Conservation (phyloP, 2,113 vertebrate genomes). For the Cottus gobio region DNA sequence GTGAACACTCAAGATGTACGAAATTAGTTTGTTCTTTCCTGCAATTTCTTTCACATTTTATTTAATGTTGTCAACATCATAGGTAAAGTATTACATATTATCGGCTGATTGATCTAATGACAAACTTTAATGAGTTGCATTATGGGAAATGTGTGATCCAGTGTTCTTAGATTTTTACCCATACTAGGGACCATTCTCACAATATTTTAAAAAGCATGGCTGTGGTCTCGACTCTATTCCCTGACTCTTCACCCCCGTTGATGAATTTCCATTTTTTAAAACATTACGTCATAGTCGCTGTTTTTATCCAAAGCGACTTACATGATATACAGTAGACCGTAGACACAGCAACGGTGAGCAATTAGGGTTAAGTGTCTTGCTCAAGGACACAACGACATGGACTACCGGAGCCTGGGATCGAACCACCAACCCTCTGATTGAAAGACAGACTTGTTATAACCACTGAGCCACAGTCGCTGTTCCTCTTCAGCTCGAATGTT, state of each 20-base stretch:
- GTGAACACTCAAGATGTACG: background rate
- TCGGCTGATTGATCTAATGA: background rate
- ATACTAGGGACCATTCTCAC: background rate
- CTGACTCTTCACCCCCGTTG: background rate
- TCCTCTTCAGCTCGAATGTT: background rate
- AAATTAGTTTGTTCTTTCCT: background rate
- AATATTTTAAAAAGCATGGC: background rate
- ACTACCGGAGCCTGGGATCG: too few relatives aligned
- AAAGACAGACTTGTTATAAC: too few relatives aligned
- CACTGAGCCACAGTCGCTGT: too few relatives aligned
- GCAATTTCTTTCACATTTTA: background rate
- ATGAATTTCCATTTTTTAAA: too few relatives aligned
- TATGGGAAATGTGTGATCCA: background rate
- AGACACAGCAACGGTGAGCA: too few relatives aligned
- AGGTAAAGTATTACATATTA: background rate
- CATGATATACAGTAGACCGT: too few relatives aligned
- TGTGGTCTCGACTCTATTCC: background rate
- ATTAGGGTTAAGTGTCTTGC: too few relatives aligned
- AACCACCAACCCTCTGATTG: too few relatives aligned
- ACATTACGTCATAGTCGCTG: too few relatives aligned
- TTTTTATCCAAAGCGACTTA: too few relatives aligned
- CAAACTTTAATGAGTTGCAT: background rate
- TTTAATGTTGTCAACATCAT: background rate
- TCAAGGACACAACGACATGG: too few relatives aligned
- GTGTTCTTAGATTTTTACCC: too few relatives aligned